Evolutionary conservation across 92 coral and sea anemone species (phyloP), one percentile per base, ranked within the genome.

Genomic region (Zoanthus sociatus): DNA sequence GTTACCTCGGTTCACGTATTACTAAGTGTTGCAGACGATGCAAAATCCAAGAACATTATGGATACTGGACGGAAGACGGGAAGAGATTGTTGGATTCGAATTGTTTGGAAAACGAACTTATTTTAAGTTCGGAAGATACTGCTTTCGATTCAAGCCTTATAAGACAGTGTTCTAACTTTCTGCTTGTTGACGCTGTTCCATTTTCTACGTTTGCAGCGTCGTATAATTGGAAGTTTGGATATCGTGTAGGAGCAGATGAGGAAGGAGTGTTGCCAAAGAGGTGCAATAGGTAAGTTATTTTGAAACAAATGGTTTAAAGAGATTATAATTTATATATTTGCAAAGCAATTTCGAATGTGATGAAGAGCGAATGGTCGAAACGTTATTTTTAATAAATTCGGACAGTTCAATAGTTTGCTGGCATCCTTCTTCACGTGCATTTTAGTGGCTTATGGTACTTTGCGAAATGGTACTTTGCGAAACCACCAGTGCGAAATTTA

Each of bases 201-300:
- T 84, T 84, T 70, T 84, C 58, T 31, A 51, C 77, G 46, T 73
- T 73, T 56, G 88, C 58, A 18, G 61, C 77, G n/a, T 78, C 78
- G 1, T 85, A 85, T 58, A 85, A 85, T 18, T 53, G 88, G 50
- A 78, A 72, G 53, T 78, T 54, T 73, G 88, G 88, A 11, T 84
- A 84, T 72, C 73, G 42, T 50, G 54, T 7, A 50, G 54, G 54
- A 50, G 54, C 54, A 50, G 54, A 50, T 50, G 54, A 50, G 54
- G 54, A 50, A 50, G 12, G 54, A 50, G 12, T 50, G 0, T 50
- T 50, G 54, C 54, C 12, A 50, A 50, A 50, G 54, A 37, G 53
- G 53, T 48, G 53, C 53, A 48, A 48, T 48, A 48, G 53, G 53
- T 48, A 48, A 1, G 53, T 48, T 48, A 48, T 48, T 48, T 48